phyloP scores from a whole-genome alignment of 2,888 invertebrate genomes.

The Helobdella robusta region DNA sequence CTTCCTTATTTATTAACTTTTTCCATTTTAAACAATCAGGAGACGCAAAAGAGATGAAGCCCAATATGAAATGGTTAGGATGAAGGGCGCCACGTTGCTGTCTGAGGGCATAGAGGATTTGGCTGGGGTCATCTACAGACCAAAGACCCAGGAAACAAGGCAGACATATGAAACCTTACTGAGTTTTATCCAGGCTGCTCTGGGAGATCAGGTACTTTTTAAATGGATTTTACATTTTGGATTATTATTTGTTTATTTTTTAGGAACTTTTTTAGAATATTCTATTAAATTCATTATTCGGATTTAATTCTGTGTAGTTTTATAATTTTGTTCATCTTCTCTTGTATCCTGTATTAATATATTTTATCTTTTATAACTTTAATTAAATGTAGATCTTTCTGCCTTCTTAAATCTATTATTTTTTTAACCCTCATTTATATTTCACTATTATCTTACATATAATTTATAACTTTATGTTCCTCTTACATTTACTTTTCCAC shows the following conservation, averaged over 20 bases:
- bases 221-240: constrained; percentile 38
- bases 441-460: neutral
- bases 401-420: too few relatives aligned
- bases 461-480: neutral
- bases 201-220: constrained; percentile 87
- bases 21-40: too few relatives aligned
- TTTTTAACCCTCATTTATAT: too few relatives aligned
- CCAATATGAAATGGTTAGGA: too few relatives aligned
- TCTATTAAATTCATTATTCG: neutral
- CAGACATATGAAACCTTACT: constrained; percentile 92
- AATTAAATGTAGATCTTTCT: too few relatives aligned
- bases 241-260: too few relatives aligned
- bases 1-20: too few relatives aligned
- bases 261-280: neutral
- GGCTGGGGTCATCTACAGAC: constrained; percentile 86
- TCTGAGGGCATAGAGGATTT: constrained; percentile 77
- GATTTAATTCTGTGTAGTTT: too few relatives aligned
- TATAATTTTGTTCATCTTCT: too few relatives aligned
- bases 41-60: too few relatives aligned
- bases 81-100: constrained; percentile 65
- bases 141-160: constrained; percentile 91
- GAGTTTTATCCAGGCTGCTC: constrained; percentile 88
- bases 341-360: neutral
- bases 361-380: neutral
- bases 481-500: neutral